phyloP scores from a whole-genome alignment of 35 echinoderm and acorn worm genomes.

The Ophioderma brevispina region DNA sequence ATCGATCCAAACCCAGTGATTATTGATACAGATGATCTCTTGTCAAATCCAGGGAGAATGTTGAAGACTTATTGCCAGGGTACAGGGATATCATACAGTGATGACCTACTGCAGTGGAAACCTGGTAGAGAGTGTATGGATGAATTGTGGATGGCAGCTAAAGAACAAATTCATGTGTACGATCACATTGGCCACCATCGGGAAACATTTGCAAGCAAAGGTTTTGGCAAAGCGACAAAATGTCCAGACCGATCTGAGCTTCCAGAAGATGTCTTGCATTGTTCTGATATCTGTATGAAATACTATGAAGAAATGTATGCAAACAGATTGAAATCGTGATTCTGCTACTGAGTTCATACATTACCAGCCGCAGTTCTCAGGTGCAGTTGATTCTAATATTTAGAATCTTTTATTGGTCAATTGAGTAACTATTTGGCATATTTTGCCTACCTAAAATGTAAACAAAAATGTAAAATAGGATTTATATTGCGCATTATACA shows the following conservation, averaged over 20 bases:
- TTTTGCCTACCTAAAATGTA: too few species aligned
- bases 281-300: background rate
- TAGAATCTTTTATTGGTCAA: too few species aligned
- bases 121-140: background rate
- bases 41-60: background rate
- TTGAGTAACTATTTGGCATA: too few species aligned
- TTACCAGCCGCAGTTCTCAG: too few species aligned
- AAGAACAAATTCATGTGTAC: background rate
- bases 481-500: too few species aligned
- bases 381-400: too few species aligned
- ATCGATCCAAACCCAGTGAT: constrained; percentile 25
- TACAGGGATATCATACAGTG: constrained; percentile 1
- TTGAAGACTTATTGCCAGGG: background rate
- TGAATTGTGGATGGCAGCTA: background rate
- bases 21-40: constrained; percentile 38
- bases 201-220: background rate
- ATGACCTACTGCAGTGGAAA: constrained; percentile 12
- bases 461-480: too few species aligned
- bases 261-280: background rate
- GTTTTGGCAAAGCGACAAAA: background rate
- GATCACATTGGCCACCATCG: background rate
- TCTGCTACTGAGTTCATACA: too few species aligned
- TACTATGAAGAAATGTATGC: background rate
- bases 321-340: background rate
- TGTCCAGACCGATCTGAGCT: background rate